Conservation (phyloP, 1,140 invertebrate genomes). For the Batillaria attramentaria region DNA sequence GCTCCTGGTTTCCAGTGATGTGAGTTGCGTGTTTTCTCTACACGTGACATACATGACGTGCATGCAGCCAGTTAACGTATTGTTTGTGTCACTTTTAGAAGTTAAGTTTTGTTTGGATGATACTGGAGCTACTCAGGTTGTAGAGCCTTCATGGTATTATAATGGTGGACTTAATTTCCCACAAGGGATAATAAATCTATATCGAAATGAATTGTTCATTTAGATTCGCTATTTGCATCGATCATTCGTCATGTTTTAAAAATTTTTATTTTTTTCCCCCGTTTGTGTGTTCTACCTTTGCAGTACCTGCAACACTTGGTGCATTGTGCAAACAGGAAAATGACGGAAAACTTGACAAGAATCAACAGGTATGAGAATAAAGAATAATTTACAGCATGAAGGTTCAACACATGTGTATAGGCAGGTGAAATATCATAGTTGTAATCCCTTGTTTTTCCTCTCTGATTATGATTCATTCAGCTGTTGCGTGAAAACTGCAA, state of each 20-base stretch:
- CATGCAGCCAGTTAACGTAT: not conserved
- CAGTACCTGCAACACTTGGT: conserved; percentile 62
- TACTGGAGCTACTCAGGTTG: no score
- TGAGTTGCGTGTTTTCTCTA: conserved; percentile 41
- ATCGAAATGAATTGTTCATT: not conserved
- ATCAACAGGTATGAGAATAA: conserved; percentile 62
- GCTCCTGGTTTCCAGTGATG: conserved; percentile 67
- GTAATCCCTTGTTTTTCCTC: not conserved
- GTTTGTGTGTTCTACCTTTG: conserved; percentile 37
- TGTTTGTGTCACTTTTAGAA: not conserved
- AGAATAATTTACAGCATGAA: no score
- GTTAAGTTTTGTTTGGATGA: no score
- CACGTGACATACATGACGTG: no score
- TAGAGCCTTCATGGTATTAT: not conserved
- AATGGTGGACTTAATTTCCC: not conserved
- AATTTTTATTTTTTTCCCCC: conserved; percentile 18
- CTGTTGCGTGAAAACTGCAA: no score
- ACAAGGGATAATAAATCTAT: not conserved
- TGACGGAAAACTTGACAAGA: conserved; percentile 60
- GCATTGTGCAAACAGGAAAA: conserved; percentile 60
- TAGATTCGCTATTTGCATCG: not conserved
- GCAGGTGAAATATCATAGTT: no score
- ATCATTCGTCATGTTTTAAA: not conserved
- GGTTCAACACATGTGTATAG: no score
- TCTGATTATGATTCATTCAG: no score